phyloP scores from a whole-genome alignment of 2,113 vertebrate species.

The Corydoras sp. region DNA sequence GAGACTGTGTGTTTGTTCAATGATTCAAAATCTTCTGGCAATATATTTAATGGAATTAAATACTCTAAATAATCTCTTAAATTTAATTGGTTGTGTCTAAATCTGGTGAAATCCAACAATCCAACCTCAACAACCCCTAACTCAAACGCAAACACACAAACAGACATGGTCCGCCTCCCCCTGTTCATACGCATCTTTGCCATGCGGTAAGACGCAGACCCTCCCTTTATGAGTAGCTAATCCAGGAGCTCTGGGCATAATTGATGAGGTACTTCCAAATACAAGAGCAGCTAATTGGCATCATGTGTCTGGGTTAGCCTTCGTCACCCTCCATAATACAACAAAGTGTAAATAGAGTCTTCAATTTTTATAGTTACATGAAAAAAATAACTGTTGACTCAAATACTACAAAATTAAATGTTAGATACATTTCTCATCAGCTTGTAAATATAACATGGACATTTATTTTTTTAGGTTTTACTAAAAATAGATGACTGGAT shows the following conservation, averaged over 20 bases:
- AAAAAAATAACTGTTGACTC: neutral
- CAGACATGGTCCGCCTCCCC: neutral
- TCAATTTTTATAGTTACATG: neutral
- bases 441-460: neutral
- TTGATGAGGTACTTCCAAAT: conserved; percentile 99
- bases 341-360: conserved; percentile 61
- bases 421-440: neutral
- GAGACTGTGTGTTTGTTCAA: too few relatives aligned
- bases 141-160: conserved; percentile 45
- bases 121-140: conserved; percentile 10
- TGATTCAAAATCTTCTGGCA: too few relatives aligned
- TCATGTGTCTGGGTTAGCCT: conserved; percentile 91
- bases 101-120: conserved; percentile 4
- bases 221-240: conserved; percentile 94
- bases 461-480: neutral
- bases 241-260: conserved; percentile 87
- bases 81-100: too few relatives aligned
- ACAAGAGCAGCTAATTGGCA: conserved; percentile 96
- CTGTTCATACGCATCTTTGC: conserved; percentile 59
- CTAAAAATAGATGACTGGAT: conserved; percentile 10
- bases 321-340: conserved; percentile 74
- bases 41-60: too few relatives aligned
- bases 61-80: too few relatives aligned
- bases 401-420: neutral
- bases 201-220: conserved; percentile 94